Evolutionary conservation across 2,113 vertebrate genomes (phyloP), one percentile per base, ranked within the genome.

Genomic region (Vimba vimba): DNA sequence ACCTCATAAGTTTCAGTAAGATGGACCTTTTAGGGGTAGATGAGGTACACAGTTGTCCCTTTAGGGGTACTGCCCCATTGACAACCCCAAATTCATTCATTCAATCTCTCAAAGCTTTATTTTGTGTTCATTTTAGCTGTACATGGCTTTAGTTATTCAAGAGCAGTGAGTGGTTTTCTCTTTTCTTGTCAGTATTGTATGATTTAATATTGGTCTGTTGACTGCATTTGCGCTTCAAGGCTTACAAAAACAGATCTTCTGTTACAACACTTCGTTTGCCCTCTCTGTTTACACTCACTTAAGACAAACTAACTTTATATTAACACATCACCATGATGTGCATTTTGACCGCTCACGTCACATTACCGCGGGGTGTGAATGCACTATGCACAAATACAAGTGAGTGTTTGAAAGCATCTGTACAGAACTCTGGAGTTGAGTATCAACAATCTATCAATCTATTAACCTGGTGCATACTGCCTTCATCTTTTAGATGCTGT

Each of bases 401-500:
- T 76, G 13, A 45, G n/a, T 52, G 47, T 45, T 77, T 15, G 2
- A 77, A 77, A 17, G 25, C 47, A 52, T 80, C 8, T 45, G 13
- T 4, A 81, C n/a, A 47, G 15, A 25, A 79, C 23, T 6, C 2
- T 36, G 52, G 21, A 23, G 10, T 23, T 36, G 19, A 33, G 25
- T 9, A 43, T 43, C 43, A 10, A 10, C 8, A 43, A 9, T 43
- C n/a, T 45, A 45, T 74, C 8, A 43, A 43, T 43, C 43, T 45
- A 45, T 74, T 25, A 23, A n/a, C 23, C 17, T 33, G 3, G 17
- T 21, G 55, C 33, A 36, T 27, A 39, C 17, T 55, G 62, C 52
- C 52, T 73, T 27, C 36, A 69, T 57, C 89, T 89, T 87, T 88
- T 89, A 50, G 79, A 36, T 83, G 57, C 84, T 10, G 73, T 33